Evolutionary conservation across 2,888 invertebrate species (phyloP), one percentile per base, ranked within the genome.

Genomic region (Stenodera caucasica): DNA sequence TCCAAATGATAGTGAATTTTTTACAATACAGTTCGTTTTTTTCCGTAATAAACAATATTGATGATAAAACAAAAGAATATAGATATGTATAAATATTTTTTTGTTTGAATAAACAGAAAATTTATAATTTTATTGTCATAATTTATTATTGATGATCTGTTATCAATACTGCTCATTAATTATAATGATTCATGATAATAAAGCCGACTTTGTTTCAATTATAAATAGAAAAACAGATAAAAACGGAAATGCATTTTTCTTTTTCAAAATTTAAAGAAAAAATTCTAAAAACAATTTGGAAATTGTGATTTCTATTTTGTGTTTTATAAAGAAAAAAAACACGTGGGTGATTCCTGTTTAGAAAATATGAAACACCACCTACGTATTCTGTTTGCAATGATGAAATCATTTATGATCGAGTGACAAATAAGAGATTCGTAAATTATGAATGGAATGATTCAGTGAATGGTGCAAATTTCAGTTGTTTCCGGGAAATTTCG

Each of bases 341-440:
- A 37, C 12, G 45, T 45, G 45, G 45, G 45, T 45, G 45, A 45
- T 45, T 45, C 45, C 45, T 45, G 45, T 45, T 45, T 45, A 3
- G 21, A 45, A 45, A 45, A 35, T 45, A 45, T 45, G 45, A 18
- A 45, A 45, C 45, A 45, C 45, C 37, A 15, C 37, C 45, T 11
- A 45, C 45, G 21, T 11, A 33, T 33, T 30, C 9, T 30, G 35
- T 45, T 45, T 9, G 21, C 45, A 21, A 45, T 45, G 45, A 45
- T 21, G 45, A 45, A 45, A 45, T 45, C 45, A 11, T 45, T 21
- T 45, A 4, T 40, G 18, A 40, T 40, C 37, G 2, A 45, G 21
- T 45, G 11, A 37, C 8, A 37, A 37, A n/a, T n/a, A n/a, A n/a
- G 32, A 9, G 15, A 37, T 37, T 15, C 37, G 1, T 15, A 37